A percentile compares a stretch with the other conserved stretches of the same genome.
phyloP scores from a whole-genome alignment of 2,113 vertebrate species.

The Forbesichthys agassizii region DNA sequence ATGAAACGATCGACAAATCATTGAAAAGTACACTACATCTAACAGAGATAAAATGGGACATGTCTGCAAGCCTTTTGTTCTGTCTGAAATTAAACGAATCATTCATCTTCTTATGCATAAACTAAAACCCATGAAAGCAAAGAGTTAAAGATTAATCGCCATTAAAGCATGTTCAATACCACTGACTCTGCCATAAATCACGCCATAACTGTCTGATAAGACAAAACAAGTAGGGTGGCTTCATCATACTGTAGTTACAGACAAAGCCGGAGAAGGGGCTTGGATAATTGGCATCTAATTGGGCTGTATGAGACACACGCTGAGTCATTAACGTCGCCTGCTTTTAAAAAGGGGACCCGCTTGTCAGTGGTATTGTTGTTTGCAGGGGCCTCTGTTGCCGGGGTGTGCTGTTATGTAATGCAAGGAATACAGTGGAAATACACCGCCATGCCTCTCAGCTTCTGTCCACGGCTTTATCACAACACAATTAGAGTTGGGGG shows the following conservation, averaged over 20 bases:
- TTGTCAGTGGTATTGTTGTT: conserved; percentile 8
- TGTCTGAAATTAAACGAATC: background rate
- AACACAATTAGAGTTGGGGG: conserved; percentile 37
- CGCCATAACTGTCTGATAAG: conserved; percentile 3
- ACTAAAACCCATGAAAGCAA: background rate
- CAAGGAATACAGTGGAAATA: conserved; percentile 24
- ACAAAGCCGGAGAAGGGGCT: conserved; percentile 13
- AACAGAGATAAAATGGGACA: background rate
- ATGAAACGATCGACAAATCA: background rate
- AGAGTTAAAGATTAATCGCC: background rate
- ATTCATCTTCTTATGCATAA: background rate
- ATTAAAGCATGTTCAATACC: background rate
- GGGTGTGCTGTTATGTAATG: conserved; percentile 17
- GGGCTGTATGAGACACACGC: conserved; percentile 15
- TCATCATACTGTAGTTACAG: conserved; percentile 1
- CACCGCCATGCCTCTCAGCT: conserved; percentile 28
- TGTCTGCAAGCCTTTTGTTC: background rate
- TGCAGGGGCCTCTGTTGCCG: conserved; percentile 18
- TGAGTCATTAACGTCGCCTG: conserved; percentile 40
- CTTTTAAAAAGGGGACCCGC: conserved; percentile 3
- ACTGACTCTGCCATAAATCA: conserved; percentile 9
- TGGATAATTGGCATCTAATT: conserved; percentile 53
- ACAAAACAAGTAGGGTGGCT: background rate
- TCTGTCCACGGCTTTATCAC: conserved; percentile 9
- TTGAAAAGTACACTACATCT: background rate